These are phyloP conservation scores for Botia almorhae DNA, from an alignment of 2,797 vertebrate species.

Conservation along the genomic window DNA sequence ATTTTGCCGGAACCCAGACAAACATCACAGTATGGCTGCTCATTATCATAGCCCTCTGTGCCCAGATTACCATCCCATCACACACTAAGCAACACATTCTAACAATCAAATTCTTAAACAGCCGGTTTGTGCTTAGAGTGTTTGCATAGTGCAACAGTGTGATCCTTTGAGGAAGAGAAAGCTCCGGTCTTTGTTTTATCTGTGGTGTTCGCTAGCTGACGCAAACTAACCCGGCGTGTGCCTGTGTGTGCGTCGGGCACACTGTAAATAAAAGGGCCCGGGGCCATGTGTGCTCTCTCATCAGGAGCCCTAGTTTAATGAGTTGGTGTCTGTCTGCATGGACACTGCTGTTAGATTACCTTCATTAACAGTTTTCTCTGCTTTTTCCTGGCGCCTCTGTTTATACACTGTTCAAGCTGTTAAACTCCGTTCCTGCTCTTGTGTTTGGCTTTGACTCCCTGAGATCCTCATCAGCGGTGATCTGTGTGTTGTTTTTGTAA, in stretches of 20 bases:
- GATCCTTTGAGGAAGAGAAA: conserved; percentile 58
- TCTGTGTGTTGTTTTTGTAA: conserved; percentile 42
- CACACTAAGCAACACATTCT: conserved; percentile 41
- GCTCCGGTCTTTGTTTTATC: conserved; percentile 51
- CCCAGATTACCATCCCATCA: conserved; percentile 29
- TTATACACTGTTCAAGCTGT: conserved; percentile 46
- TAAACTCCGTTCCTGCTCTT: conserved; percentile 33
- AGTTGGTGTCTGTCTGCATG: conserved; percentile 49
- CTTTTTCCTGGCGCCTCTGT: conserved; percentile 29
- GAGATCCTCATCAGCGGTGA: conserved; percentile 33
- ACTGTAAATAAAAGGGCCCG: conserved; percentile 58
- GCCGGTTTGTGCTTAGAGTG: conserved; percentile 62
- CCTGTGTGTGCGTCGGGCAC: conserved; percentile 23
- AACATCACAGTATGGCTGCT: conserved; percentile 34
- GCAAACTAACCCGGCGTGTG: conserved; percentile 52
- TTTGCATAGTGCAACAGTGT: conserved; percentile 55
- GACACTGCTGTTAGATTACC: conserved; percentile 29
- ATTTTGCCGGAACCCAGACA: not conserved
- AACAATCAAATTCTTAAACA: conserved; percentile 61
- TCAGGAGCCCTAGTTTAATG: conserved; percentile 62
- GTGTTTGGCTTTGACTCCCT: conserved; percentile 33
- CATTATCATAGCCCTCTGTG: conserved; percentile 44
- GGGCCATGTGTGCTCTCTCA: conserved; percentile 59
- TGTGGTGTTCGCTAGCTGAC: conserved; percentile 45
- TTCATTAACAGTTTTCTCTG: conserved; percentile 37